Conservation (phyloP, 2,113 vertebrate species). For the Mustelus asterias region DNA sequence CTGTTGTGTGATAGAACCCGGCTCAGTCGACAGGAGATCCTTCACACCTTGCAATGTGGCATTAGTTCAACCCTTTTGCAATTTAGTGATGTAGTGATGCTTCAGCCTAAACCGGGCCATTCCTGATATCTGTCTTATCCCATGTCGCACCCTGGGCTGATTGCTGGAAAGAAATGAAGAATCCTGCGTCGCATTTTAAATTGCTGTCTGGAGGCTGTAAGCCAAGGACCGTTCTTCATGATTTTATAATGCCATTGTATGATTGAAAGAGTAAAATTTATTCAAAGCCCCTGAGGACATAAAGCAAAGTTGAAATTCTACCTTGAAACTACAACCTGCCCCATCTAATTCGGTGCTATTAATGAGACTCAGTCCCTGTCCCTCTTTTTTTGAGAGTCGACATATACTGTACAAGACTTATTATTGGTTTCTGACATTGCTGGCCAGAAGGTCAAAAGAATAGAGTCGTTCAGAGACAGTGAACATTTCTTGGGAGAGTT, state of each 20-base stretch:
- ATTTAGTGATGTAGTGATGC: background rate
- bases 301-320: conserved; percentile 33
- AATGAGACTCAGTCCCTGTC: background rate
- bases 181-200: background rate
- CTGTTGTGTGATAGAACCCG: background rate
- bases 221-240: background rate
- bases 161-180: background rate
- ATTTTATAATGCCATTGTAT: conserved; percentile 12
- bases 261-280: conserved; percentile 34
- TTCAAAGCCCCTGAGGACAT: background rate
- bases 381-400: background rate
- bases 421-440: background rate
- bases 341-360: background rate
- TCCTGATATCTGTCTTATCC: background rate
- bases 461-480: conserved; percentile 2
- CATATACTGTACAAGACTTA: conserved; percentile 8
- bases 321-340: background rate
- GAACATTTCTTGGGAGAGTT: conserved; percentile 3
- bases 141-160: no score
- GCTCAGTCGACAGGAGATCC: background rate
- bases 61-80: background rate
- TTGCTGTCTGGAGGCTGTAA: conserved; percentile 11
- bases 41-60: background rate
- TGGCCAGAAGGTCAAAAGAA: conserved; percentile 14
- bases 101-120: background rate